Base-by-base conservation (phyloP, 2,113 vertebrate genomes). In the Numida meleagris region DNA sequence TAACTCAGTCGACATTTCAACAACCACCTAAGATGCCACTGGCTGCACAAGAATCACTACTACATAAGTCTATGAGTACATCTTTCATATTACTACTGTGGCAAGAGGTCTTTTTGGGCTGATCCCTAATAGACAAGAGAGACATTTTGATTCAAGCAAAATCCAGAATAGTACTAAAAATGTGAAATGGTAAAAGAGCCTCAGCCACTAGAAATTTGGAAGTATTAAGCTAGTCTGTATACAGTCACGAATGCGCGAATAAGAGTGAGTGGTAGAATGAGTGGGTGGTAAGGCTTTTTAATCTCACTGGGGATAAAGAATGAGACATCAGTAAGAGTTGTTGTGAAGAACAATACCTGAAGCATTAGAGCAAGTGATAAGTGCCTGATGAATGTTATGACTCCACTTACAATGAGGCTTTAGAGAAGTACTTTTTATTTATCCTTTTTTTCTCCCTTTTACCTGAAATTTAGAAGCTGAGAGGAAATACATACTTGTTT, bases 341-440 rank as follows among this genome's bases (percentile, higher is more conserved):
- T 42, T 92, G 76, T 67, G 61, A 86, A 88, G 79, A 93, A 40
- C 90, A 91, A 85, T 76, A 88, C n/a, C 51, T 88, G 80, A 75
- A 86, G 40, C 46, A 68, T 86, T 86, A 86, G 40, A 95, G 48
- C 33, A 84, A 88, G 43, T 67, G 76, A 27, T 94, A 77, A 78
- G 23, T 31, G 20, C 78, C 88, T 88, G 78, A 86, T 81, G 86
- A 92, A 68, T 90, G 45, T 85, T 95, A 85, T 75, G 70, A 86
- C 58, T 88, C 57, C 33, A 86, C 38, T 40, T 46, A 90, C 23
- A 88, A 71, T 63, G 59, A 86, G 40, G 21, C 18, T 93, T 95
- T 85, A 59, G 38, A 94, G 42, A 91, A 92, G 50, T 63, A 82
- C 77, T 90, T 95, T 75, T 78, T 93, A 81, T 93, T 88, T 86